Evolutionary conservation across 2,797 vertebrate species (phyloP).

Genomic region (Dendrocincla fuliginosa): DNA sequence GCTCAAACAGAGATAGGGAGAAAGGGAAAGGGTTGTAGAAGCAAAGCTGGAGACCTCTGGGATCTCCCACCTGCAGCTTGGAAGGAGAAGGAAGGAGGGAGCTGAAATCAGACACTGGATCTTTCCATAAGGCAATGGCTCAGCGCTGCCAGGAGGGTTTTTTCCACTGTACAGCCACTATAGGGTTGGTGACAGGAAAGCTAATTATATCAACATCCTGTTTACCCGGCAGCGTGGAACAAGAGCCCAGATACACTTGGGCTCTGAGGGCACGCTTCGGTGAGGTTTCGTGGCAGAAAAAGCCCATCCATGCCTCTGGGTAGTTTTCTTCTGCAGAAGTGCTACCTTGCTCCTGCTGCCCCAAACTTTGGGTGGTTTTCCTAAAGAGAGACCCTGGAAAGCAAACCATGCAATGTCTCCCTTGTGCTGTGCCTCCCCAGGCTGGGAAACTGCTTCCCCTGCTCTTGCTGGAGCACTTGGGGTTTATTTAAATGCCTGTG

Average conservation of each 20-base stretch:
- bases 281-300: neutral
- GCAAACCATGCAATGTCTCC: accelerated
- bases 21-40: neutral
- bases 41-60: neutral
- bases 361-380: neutral
- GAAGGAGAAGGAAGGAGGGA: neutral
- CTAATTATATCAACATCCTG: conserved; percentile 67
- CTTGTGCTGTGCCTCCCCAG: accelerated
- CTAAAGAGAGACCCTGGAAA: neutral
- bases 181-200: conserved; percentile 56
- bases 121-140: neutral
- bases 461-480: neutral
- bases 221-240: neutral
- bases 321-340: neutral
- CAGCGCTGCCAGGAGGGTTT: conserved; percentile 17
- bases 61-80: neutral
- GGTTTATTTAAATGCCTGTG: neutral
- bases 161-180: conserved; percentile 42
- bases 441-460: neutral
- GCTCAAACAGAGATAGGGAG: neutral
- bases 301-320: neutral
- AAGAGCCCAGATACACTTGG: neutral
- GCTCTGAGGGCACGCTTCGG: neutral
- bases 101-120: conserved; percentile 12
- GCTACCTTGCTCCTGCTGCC: neutral